phyloP scores from a whole-genome alignment of 2,113 vertebrate species.

The Lipophrys pholis region DNA sequence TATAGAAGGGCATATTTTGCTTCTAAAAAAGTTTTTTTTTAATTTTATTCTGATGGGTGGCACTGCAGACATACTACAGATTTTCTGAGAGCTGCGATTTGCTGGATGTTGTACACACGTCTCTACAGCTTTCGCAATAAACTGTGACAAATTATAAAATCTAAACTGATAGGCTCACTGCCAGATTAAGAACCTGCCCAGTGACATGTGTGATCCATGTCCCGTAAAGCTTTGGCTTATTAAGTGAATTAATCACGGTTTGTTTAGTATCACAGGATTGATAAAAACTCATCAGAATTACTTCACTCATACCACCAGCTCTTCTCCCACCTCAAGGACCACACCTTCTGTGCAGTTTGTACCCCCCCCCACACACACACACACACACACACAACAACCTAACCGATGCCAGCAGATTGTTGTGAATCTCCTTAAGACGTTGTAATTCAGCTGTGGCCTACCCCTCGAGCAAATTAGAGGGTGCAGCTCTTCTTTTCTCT shows the following conservation, averaged over 20 bases:
- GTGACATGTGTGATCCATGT: conserved; percentile 20
- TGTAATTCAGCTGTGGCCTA: conserved; percentile 61
- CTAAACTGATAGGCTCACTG: conserved; percentile 10
- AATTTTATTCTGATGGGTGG: neutral
- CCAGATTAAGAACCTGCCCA: conserved; percentile 26
- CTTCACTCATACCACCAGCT: neutral
- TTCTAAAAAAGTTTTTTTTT: neutral
- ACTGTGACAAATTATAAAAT: conserved; percentile 25
- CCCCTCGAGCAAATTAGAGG: conserved; percentile 66
- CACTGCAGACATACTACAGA: too few relatives aligned
- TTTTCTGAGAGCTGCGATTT: neutral
- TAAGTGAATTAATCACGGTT: conserved; percentile 30
- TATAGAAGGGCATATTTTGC: conserved; percentile 20
- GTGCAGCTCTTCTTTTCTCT: conserved; percentile 42
- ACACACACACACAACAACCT: conserved; percentile 26
- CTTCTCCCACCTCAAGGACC: conserved; percentile 12
- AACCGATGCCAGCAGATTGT: conserved; percentile 40
- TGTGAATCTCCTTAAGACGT: conserved; percentile 52
- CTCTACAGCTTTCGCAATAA: conserved; percentile 8
- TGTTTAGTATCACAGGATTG: conserved; percentile 2
- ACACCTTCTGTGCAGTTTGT: conserved; percentile 18
- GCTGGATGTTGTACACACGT: neutral
- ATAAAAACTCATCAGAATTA: conserved; percentile 25
- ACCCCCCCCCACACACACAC: conserved; percentile 46
- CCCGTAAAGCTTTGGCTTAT: conserved; percentile 20